Evolutionary conservation across 2,888 invertebrate genomes (phyloP).

Genomic region (Amaurobius ferox): DNA sequence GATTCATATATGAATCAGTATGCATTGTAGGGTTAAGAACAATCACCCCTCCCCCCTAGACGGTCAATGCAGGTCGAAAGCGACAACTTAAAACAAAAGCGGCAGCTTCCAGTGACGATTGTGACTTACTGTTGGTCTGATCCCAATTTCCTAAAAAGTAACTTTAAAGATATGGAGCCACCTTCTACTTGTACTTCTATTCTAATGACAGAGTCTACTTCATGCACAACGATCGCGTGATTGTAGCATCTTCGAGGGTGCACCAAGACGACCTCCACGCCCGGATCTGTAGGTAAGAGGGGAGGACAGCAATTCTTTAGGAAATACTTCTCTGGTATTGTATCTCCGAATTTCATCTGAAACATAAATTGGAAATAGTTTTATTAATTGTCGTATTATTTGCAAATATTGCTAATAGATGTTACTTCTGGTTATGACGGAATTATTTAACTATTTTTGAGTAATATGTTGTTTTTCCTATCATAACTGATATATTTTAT

Average conservation of each 20-base stretch:
- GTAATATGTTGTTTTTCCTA: too few relatives aligned
- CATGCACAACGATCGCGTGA: slow-evolving; percentile 4
- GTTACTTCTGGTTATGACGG: too few relatives aligned
- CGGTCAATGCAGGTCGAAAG: too few relatives aligned
- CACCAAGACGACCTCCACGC: neutral
- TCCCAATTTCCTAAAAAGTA: slow-evolving; percentile 30
- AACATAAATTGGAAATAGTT: neutral
- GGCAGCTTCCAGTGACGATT: too few relatives aligned
- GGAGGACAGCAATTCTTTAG: neutral
- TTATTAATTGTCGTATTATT: too few relatives aligned
- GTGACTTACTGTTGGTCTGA: slow-evolving; percentile 33
- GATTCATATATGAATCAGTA: too few relatives aligned
- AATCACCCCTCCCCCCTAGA: neutral
- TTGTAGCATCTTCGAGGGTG: slow-evolving; percentile 9
- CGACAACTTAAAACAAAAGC: too few relatives aligned
- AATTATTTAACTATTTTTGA: too few relatives aligned
- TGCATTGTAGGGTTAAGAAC: too few relatives aligned
- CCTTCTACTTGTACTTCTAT: slow-evolving; percentile 25
- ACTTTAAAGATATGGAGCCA: slow-evolving; percentile 1
- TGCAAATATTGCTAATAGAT: too few relatives aligned
- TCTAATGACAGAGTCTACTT: neutral
- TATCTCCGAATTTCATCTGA: slow-evolving; percentile 46
- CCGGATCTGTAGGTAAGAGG: slow-evolving; percentile 13
- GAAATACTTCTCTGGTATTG: slow-evolving; percentile 11
- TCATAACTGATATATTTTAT: too few relatives aligned